Evolutionary conservation across 2,888 invertebrate genomes (phyloP), one percentile per base, ranked within the genome.

Genomic region (Apotomis betuletana): DNA sequence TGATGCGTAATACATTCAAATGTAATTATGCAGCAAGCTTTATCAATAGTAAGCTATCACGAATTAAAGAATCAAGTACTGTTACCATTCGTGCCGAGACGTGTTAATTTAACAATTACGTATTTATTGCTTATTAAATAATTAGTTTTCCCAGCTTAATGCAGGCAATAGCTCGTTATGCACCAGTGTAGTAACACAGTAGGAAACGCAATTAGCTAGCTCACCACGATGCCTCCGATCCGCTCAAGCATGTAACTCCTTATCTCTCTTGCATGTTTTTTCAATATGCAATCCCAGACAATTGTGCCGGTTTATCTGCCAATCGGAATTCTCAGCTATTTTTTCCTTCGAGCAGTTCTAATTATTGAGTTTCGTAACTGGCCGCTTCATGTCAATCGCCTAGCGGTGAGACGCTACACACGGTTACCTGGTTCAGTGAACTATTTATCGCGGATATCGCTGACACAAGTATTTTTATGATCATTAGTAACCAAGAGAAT

Each of bases 251-350:
- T 91, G 88, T 91, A 92, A 91, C 89, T 81, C 85, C 92, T 92
- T 92, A 93, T 93, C 92, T 92, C 86, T 85, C 84, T 92, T 92
- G 92, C 92, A 92, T 92, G 93, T 88, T 92, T 93, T 93, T 92
- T 93, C 91, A 90, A 91, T 92, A 92, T 91, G 91, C 90, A 91
- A 91, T 89, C 86, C 86, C 82, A 90, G 87, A 91, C 92, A 92
- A 92, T 92, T 91, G 88, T 82, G 87, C 84, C 75, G 80, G 77
- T 85, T 88, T 92, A 91, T 92, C 92, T 87, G 84, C 77, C 85
- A 87, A 92, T 92, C 92, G 81, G 88, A 87, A 91, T 92, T 92
- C 92, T 90, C 92, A 90, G 89, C 87, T 88, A 88, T 83, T 91
- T 92, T 91, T 90, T 77, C 84, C 87, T 87, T 88, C 88, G 87